A percentile compares a stretch with the other conserved stretches of the same genome.
phyloP scores from a whole-genome alignment of 2,797 vertebrate species.

The Rhinichthys osculus region DNA sequence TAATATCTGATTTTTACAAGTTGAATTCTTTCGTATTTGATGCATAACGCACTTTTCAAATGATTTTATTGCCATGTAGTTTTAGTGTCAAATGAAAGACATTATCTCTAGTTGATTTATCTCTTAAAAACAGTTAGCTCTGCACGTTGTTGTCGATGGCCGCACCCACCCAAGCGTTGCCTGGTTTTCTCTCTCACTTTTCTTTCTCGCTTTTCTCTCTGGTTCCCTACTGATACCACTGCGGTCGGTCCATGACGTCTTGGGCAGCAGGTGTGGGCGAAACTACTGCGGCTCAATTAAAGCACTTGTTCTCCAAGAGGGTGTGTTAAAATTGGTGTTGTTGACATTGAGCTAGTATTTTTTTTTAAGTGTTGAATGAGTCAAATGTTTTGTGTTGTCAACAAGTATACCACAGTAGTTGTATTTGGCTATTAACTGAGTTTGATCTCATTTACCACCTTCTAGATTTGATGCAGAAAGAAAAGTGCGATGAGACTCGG shows the following conservation, averaged over 20 bases:
- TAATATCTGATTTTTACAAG: no score
- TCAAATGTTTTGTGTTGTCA: neutral
- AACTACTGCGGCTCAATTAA: neutral
- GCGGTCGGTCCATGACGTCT: neutral
- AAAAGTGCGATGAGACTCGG: neutral
- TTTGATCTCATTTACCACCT: neutral
- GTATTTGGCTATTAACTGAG: neutral
- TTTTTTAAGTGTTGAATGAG: neutral
- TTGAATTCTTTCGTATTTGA: neutral
- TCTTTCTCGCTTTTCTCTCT: neutral
- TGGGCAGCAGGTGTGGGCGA: slow-evolving; percentile 2
- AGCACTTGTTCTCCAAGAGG: neutral
- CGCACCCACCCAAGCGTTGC: neutral
- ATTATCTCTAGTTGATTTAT: neutral
- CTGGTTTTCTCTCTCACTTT: neutral
- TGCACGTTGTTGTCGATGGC: neutral
- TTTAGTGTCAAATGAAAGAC: neutral
- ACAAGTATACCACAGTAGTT: neutral
- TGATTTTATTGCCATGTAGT: neutral
- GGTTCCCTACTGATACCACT: neutral
- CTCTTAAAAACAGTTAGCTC: slow-evolving; percentile 2
- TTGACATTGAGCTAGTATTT: neutral
- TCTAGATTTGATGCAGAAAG: neutral
- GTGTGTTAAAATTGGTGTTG: neutral
- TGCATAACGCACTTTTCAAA: neutral